These are phyloP conservation scores for Chironomus riparius DNA, from an alignment of 2,888 invertebrate genomes.

Conservation along the genomic window DNA sequence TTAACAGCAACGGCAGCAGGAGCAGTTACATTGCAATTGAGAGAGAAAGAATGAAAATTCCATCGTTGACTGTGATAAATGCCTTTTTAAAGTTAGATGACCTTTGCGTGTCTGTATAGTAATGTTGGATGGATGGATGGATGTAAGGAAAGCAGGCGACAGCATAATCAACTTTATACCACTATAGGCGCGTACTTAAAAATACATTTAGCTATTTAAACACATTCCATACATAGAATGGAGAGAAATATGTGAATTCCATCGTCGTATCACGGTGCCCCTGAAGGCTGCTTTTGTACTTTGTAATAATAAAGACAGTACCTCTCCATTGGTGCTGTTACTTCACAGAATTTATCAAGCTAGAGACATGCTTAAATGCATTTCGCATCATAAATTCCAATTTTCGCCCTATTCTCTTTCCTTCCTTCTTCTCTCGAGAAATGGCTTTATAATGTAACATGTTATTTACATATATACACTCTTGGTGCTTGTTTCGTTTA, in stretches of 20 bases:
- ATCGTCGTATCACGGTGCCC: neutral
- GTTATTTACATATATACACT: too few species aligned
- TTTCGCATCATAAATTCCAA: constrained; percentile 25
- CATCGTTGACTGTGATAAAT: neutral
- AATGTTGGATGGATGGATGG: neutral
- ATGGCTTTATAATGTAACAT: too few species aligned
- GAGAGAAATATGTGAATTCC: neutral
- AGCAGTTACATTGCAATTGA: too few species aligned
- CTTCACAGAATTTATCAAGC: neutral
- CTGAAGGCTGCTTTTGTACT: neutral
- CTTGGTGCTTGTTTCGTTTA: too few species aligned
- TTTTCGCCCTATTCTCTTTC: constrained; percentile 20
- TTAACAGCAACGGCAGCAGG: neutral
- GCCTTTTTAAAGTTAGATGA: constrained; percentile 16
- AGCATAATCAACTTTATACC: constrained; percentile 8
- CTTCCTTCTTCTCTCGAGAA: constrained; percentile 4
- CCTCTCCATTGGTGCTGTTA: neutral
- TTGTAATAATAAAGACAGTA: neutral
- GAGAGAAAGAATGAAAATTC: too few species aligned
- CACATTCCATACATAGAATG: constrained; percentile 16
- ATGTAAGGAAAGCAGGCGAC: neutral
- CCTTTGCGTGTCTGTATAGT: neutral
- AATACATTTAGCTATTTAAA: constrained; percentile 20
- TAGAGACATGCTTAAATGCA: neutral
- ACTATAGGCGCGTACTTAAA: constrained; percentile 17